Evolutionary conservation across 2,113 vertebrate genomes (phyloP).

Genomic region (Amphilophus citrinellus): DNA sequence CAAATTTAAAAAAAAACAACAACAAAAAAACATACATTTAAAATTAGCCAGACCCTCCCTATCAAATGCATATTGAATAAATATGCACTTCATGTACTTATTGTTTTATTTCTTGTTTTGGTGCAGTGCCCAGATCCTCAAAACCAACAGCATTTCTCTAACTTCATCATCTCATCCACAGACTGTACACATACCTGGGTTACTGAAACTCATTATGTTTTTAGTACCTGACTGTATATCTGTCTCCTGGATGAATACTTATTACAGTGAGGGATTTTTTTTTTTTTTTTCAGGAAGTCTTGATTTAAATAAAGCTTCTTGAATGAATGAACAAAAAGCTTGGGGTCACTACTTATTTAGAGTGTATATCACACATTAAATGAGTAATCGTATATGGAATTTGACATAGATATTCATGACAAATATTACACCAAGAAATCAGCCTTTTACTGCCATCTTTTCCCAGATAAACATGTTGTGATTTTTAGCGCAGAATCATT

Average conservation of each 20-base stretch:
- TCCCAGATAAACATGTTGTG: constrained; percentile 58
- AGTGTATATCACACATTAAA: neutral
- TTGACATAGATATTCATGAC: constrained; percentile 41
- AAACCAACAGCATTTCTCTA: neutral
- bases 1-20: neutral
- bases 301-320: neutral
- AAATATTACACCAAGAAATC: constrained; percentile 80
- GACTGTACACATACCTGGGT: neutral
- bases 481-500: no score
- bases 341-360: neutral
- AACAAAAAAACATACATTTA: neutral
- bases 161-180: neutral
- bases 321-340: neutral
- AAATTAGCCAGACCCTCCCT: neutral
- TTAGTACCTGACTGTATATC: neutral
- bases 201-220: neutral
- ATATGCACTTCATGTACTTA: neutral
- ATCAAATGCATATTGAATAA: neutral
- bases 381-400: neutral
- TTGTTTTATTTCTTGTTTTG: neutral
- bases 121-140: neutral
- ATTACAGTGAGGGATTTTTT: no score
- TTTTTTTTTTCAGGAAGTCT: no score
- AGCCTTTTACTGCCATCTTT: constrained; percentile 47
- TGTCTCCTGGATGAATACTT: neutral